Percentiles rank a stretch among this genome's conserved stretches.
These are phyloP conservation scores for Echinometra lucunter DNA, from an alignment of 53 echinoderm and acorn worm genomes.

Conservation along the genomic window DNA sequence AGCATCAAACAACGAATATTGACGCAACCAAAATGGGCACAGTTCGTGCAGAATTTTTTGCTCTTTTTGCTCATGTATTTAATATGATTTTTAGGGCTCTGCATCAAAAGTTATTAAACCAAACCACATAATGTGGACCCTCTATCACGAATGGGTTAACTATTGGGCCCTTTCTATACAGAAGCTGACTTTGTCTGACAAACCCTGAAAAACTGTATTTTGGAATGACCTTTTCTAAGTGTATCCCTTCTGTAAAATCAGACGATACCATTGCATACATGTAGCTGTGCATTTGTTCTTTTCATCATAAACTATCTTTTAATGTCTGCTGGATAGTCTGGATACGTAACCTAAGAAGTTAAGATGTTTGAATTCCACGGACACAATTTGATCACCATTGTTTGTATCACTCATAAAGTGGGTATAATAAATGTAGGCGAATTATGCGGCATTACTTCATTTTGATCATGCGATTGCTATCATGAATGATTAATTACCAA, in stretches of 20 bases:
- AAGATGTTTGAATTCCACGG: neutral
- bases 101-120: too few species aligned
- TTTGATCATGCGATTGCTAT: neutral
- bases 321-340: neutral
- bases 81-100: too few species aligned
- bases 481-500: neutral
- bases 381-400: neutral
- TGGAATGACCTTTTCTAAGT: neutral
- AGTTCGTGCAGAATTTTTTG: too few species aligned
- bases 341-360: neutral
- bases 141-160: too few species aligned
- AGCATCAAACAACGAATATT: too few species aligned
- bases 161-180: neutral
- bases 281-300: neutral
- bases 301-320: neutral
- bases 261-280: neutral
- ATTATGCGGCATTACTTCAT: neutral
- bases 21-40: too few species aligned
- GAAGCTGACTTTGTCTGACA: neutral
- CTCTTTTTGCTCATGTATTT: too few species aligned
- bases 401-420: neutral
- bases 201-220: neutral
- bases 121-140: too few species aligned
- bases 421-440: neutral
- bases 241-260: too few species aligned